Evolutionary conservation across 2,797 vertebrate genomes (phyloP).

Genomic region (Atherinosoma microstoma): DNA sequence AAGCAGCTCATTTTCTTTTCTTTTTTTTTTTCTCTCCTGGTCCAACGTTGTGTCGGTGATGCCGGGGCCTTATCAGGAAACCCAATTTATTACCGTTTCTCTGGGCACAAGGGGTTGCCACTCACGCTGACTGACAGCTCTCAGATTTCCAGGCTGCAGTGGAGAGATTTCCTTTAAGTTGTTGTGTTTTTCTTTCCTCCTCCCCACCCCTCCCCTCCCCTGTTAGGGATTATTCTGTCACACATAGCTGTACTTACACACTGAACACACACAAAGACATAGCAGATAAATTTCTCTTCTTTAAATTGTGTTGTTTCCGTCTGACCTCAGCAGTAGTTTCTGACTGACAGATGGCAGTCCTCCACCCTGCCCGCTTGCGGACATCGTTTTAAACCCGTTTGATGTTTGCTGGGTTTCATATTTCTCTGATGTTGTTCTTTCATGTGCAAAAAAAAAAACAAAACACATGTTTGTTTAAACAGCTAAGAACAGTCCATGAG

Average conservation of each 20-base stretch:
- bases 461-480: conserved; percentile 21
- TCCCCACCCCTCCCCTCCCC: not conserved
- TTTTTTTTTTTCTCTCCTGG: conserved; percentile 51
- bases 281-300: conserved; percentile 19
- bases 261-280: conserved; percentile 26
- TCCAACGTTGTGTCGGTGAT: conserved; percentile 63
- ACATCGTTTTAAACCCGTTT: conserved; percentile 60
- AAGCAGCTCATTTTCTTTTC: conserved; percentile 69
- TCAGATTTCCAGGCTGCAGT: conserved; percentile 74
- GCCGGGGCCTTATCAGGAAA: conserved; percentile 80
- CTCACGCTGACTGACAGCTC: conserved; percentile 84
- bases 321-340: conserved; percentile 57
- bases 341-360: conserved; percentile 57
- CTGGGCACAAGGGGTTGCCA: conserved; percentile 75
- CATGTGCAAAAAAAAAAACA: conserved; percentile 5
- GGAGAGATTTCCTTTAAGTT: conserved; percentile 79
- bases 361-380: conserved; percentile 18
- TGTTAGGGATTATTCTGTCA: conserved; percentile 56
- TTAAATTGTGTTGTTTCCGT: conserved; percentile 34
- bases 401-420: conserved; percentile 32
- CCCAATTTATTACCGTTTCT: conserved; percentile 82
- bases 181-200: conserved; percentile 56
- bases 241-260: conserved; percentile 34
- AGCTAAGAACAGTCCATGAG: conserved; percentile 36
- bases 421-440: conserved; percentile 25